These are phyloP conservation scores for Glandiceps talaboti DNA, from an alignment of 53 echinoderm and acorn worm genomes.

Conservation along the genomic window DNA sequence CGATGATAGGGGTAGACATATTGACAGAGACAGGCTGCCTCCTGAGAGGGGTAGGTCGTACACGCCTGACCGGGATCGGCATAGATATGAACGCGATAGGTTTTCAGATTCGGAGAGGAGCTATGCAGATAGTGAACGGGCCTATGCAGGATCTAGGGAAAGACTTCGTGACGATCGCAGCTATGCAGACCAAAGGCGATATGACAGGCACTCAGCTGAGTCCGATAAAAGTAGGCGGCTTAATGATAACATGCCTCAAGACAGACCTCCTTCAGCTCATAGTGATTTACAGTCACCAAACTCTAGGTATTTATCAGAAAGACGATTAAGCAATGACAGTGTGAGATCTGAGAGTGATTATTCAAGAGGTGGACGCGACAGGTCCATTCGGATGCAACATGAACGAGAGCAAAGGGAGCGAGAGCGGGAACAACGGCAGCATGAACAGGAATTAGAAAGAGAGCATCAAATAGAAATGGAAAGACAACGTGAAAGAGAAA, in stretches of 20 bases:
- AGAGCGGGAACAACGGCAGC: not conserved
- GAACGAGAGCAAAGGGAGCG: not conserved
- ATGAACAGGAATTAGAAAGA: not conserved
- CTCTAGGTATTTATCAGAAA: not conserved
- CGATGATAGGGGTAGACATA: constrained; percentile 7
- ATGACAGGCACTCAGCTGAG: constrained; percentile 26
- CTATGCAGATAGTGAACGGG: constrained; percentile 32
- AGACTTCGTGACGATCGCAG: constrained; percentile 17
- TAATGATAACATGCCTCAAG: constrained; percentile 21
- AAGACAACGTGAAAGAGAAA: not conserved
- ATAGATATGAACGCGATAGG: constrained; percentile 37
- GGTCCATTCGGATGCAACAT: not conserved
- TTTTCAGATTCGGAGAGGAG: constrained; percentile 30
- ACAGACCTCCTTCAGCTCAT: constrained; percentile 7
- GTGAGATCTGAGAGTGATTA: not conserved
- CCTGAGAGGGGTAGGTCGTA: not conserved
- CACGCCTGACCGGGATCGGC: constrained; percentile 30
- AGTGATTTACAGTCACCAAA: not conserved
- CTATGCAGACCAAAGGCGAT: not conserved
- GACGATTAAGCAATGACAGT: not conserved
- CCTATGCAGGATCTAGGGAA: constrained; percentile 17
- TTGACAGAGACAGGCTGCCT: constrained; percentile 7
- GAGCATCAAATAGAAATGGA: not conserved
- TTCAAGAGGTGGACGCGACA: not conserved
- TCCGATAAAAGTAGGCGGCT: constrained; percentile 39